phyloP scores from a whole-genome alignment of 1,140 invertebrate genomes.

The Drosophila seguyi region DNA sequence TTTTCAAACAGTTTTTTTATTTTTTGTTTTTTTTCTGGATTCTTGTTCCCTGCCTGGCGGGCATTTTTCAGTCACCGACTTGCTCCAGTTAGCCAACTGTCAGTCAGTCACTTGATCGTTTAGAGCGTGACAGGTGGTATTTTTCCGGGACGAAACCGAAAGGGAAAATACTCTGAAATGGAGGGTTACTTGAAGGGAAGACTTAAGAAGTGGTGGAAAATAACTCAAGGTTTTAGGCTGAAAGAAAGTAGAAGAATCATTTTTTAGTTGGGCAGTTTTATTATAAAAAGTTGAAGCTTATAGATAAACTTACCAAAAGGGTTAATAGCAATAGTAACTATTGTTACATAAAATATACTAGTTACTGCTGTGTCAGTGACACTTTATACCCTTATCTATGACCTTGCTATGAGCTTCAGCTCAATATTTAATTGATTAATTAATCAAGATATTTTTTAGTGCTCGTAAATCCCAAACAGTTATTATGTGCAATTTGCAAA shows the following conservation, averaged over 20 bases:
- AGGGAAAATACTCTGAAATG: constrained; percentile 12
- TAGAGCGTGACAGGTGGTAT: constrained; percentile 35
- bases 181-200: background rate
- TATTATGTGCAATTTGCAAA: constrained; percentile 1
- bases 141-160: background rate
- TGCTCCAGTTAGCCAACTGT: constrained; percentile 59
- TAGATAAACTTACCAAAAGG: too few relatives aligned
- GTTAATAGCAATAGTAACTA: background rate
- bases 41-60: constrained; percentile 31
- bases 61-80: constrained; percentile 50
- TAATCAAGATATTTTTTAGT: constrained; percentile 1
- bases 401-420: background rate
- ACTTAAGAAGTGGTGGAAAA: too few relatives aligned
- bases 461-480: background rate
- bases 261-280: too few relatives aligned
- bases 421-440: background rate
- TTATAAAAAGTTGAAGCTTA: background rate
- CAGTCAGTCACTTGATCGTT: constrained; percentile 52
- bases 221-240: background rate
- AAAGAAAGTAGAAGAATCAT: too few relatives aligned
- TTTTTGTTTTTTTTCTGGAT: constrained; percentile 14
- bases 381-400: background rate
- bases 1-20: constrained; percentile 43
- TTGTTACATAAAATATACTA: background rate
- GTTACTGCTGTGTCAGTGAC: background rate